phyloP scores from a whole-genome alignment of 2,797 vertebrate species.

The Zalophus californianus region DNA sequence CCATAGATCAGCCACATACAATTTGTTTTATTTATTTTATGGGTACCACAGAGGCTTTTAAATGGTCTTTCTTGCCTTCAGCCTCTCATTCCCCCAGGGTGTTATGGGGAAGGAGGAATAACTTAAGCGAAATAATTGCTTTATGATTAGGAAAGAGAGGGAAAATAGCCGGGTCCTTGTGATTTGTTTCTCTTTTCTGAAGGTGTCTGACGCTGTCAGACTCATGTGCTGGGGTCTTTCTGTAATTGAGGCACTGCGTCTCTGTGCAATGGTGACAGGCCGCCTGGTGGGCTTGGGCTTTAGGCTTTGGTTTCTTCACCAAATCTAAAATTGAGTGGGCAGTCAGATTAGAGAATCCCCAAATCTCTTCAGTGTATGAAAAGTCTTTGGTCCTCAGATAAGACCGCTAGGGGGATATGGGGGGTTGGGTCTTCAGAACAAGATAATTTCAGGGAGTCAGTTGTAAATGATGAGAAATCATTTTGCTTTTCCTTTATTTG shows the following conservation, averaged over 20 bases:
- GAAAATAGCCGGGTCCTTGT: slow-evolving; percentile 8
- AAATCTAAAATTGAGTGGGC: not conserved
- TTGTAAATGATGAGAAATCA: slow-evolving; percentile 62
- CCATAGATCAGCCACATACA: not conserved
- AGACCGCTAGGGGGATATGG: not conserved
- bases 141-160: not conserved
- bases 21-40: slow-evolving; percentile 56
- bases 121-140: slow-evolving; percentile 3
- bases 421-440: slow-evolving; percentile 16
- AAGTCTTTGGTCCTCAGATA: slow-evolving; percentile 41
- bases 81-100: not conserved
- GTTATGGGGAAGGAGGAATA: not conserved
- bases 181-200: slow-evolving; percentile 30
- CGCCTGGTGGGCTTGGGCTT: not conserved
- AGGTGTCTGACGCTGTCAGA: not conserved
- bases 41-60: not conserved
- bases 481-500: slow-evolving; percentile 57
- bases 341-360: not conserved
- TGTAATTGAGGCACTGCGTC: not conserved
- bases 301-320: slow-evolving; percentile 40
- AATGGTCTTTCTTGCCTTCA: slow-evolving; percentile 44
- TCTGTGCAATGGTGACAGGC: not conserved
- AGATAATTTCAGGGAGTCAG: slow-evolving; percentile 37
- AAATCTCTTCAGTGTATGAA: slow-evolving; percentile 9
- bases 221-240: not conserved